Conservation (phyloP, 2,113 vertebrate species). For the Hipposideros armiger region DNA sequence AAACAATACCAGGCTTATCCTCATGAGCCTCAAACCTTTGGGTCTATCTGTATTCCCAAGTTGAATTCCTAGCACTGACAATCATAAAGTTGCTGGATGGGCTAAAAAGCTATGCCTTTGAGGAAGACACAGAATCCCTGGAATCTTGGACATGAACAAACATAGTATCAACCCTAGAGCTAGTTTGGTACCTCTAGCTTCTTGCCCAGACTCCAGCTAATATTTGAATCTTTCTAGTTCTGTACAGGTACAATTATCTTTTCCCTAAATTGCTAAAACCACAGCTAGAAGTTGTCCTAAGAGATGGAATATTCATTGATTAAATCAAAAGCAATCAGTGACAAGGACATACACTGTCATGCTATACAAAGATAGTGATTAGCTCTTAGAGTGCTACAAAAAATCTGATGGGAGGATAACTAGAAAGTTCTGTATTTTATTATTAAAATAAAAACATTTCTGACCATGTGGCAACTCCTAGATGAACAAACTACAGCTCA, state of each 20-base stretch:
- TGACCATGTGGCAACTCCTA: not conserved
- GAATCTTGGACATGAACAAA: not conserved
- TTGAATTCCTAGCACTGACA: not conserved
- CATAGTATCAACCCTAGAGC: not conserved
- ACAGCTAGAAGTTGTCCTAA: constrained; percentile 35
- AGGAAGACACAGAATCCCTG: constrained; percentile 10
- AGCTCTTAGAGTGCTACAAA: not conserved
- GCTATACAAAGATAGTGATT: not conserved
- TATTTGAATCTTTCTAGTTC: constrained; percentile 28
- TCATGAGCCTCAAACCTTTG: constrained; percentile 15
- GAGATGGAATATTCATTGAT: constrained; percentile 32
- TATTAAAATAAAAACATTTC: constrained; percentile 15
- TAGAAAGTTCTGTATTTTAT: not conserved
- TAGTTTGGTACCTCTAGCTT: constrained; percentile 39
- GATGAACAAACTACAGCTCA: not conserved
- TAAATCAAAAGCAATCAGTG: constrained; percentile 23
- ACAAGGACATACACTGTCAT: not conserved
- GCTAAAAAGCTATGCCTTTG: not conserved
- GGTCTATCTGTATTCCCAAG: not conserved
- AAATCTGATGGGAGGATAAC: not conserved
- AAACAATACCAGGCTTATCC: not conserved
- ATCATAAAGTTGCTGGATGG: not conserved
- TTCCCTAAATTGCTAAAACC: constrained; percentile 32
- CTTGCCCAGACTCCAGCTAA: constrained; percentile 39
- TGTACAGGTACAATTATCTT: not conserved